A percentile compares a stretch with the other conserved stretches of the same genome.
phyloP scores from a whole-genome alignment of 2,113 vertebrate species.

The Pyxicephalus adspersus region DNA sequence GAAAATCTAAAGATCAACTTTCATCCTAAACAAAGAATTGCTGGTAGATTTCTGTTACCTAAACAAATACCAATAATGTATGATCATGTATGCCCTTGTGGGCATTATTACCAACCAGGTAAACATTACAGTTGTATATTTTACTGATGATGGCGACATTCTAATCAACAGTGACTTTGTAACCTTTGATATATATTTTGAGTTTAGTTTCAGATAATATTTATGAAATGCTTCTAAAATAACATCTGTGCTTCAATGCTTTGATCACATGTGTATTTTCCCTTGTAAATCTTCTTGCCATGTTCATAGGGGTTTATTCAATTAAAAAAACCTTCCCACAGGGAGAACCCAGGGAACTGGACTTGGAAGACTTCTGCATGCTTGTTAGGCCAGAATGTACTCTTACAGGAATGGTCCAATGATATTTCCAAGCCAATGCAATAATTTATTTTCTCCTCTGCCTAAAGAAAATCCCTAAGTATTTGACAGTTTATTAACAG shows the following conservation, averaged over 20 bases:
- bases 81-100: too few species aligned
- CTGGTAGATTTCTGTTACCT: too few species aligned
- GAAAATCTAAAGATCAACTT: too few species aligned
- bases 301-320: neutral
- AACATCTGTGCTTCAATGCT: neutral
- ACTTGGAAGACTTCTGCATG: neutral
- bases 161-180: neutral
- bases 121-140: too few species aligned
- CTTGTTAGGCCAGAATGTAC: slow-evolving; percentile 1
- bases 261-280: neutral
- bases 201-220: neutral
- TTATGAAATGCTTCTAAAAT: neutral
- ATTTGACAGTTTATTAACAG: neutral
- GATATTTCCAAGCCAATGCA: neutral
- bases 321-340: neutral
- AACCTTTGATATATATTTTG: neutral
- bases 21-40: too few species aligned
- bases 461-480: neutral
- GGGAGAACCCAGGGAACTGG: neutral
- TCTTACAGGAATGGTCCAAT: neutral
- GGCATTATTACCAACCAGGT: too few species aligned
- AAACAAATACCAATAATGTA: too few species aligned
- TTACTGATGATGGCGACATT: neutral
- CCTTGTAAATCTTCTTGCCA: too few species aligned
- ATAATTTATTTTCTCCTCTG: slow-evolving; percentile 8